These are phyloP conservation scores for Ammodramus savannarum DNA, from an alignment of 2,113 vertebrate genomes.

Conservation along the genomic window DNA sequence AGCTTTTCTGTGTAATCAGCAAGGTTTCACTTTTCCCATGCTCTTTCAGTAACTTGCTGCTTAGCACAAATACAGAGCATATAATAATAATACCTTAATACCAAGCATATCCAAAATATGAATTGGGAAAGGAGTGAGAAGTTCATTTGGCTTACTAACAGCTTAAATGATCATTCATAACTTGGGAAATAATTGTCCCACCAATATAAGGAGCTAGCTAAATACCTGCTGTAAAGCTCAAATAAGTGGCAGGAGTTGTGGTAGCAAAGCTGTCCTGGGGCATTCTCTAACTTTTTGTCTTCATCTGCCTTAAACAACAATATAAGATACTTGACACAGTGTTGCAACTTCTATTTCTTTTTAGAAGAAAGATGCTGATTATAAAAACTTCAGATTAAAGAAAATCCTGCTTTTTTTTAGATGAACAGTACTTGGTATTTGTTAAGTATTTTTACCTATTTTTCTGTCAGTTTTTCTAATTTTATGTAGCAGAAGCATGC, in stretches of 20 bases:
- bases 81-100: too few species aligned
- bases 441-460: neutral
- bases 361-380: neutral
- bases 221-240: neutral
- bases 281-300: neutral
- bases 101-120: neutral
- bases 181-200: neutral
- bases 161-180: neutral
- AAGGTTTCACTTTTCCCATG: slow-evolving; percentile 2
- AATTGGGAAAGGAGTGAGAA: neutral
- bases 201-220: neutral
- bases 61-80: neutral
- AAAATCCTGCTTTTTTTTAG: neutral
- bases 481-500: neutral
- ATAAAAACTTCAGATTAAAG: neutral
- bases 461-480: neutral
- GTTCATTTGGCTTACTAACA: neutral
- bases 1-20: neutral
- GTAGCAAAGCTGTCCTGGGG: neutral
- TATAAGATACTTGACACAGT: neutral
- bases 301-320: neutral
- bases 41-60: neutral
- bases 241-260: neutral
- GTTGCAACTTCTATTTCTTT: neutral
- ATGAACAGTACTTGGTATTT: neutral